These are phyloP conservation scores for Euphysa ruthae DNA, from an alignment of 30 jellyfish, hydroid and myxozoan genomes.

Conservation along the genomic window DNA sequence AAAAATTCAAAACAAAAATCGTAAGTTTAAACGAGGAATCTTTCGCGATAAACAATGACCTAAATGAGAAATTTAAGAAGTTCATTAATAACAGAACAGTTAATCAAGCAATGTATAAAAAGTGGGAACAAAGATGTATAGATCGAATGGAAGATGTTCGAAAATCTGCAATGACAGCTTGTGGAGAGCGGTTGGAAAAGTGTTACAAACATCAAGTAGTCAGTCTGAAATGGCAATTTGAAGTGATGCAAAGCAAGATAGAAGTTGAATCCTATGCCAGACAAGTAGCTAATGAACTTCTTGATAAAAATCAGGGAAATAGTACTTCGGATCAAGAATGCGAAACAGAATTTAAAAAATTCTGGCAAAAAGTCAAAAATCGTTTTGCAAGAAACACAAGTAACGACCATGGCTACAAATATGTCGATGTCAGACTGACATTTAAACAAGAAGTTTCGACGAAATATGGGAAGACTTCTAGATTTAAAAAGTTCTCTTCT, in stretches of 20 bases:
- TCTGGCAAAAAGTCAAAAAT: neutral
- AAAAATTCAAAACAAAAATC: too few relatives aligned
- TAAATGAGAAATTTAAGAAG: neutral
- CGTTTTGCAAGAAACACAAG: too few relatives aligned
- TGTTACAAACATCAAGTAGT: neutral
- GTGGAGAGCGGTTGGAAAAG: neutral
- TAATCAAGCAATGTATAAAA: too few relatives aligned
- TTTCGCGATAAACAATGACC: neutral
- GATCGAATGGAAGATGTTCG: neutral
- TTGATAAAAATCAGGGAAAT: neutral
- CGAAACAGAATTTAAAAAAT: neutral
- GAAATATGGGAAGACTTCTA: neutral
- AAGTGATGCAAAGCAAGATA: neutral
- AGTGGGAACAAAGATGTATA: slow-evolving; percentile 4
- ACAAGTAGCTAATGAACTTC: neutral
- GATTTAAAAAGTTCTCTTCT: neutral
- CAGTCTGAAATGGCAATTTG: neutral
- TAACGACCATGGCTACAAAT: too few relatives aligned
- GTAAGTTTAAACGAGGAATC: too few relatives aligned
- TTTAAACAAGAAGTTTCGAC: neutral
- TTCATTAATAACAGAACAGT: neutral
- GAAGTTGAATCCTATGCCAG: neutral
- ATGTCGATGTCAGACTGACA: neutral
- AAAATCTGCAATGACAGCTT: neutral
- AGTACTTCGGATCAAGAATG: too few relatives aligned